A percentile compares a stretch with the other conserved stretches of the same genome.
Conservation (phyloP, 2,888 invertebrate genomes). For the Sussaba pulchella region DNA sequence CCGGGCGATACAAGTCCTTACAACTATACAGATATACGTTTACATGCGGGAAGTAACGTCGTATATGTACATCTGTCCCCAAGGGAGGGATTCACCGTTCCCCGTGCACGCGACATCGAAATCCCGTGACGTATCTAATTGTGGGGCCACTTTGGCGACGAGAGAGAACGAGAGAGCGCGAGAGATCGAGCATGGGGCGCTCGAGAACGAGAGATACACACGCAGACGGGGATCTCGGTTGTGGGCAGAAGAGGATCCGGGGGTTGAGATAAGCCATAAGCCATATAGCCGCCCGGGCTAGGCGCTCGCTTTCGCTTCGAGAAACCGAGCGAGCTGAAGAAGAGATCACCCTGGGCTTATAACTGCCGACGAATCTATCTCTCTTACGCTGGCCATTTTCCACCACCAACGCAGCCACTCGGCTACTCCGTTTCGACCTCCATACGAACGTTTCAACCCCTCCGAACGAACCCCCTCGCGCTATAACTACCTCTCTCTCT, state of each 20-base stretch:
- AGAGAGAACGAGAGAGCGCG: constrained; percentile 70
- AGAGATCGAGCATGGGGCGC: too few species aligned
- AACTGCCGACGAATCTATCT: constrained; percentile 76
- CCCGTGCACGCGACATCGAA: constrained; percentile 78
- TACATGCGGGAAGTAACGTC: constrained; percentile 3
- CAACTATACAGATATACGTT: constrained; percentile 24
- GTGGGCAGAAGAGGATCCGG: too few species aligned
- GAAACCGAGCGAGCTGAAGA: constrained; percentile 69
- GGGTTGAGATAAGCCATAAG: constrained; percentile 78
- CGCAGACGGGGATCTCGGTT: constrained; percentile 14
- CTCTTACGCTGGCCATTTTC: constrained; percentile 52
- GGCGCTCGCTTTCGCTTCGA: constrained; percentile 28
- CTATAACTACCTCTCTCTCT: constrained; percentile 30
- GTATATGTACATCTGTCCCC: constrained; percentile 58
- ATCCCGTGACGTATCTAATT: constrained; percentile 84
- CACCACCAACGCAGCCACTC: constrained; percentile 37
- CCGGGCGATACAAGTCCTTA: neutral
- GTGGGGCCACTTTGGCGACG: constrained; percentile 81
- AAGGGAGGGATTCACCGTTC: constrained; percentile 76
- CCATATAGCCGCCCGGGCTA: constrained; percentile 69
- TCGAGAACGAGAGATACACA: too few species aligned
- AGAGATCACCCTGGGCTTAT: constrained; percentile 82
- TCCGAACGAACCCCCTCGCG: neutral
- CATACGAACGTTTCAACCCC: constrained; percentile 61
- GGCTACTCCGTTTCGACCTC: constrained; percentile 63